Base-by-base conservation (phyloP, 1,140 invertebrate species). In the Panagrolaimus sp. region DNA sequence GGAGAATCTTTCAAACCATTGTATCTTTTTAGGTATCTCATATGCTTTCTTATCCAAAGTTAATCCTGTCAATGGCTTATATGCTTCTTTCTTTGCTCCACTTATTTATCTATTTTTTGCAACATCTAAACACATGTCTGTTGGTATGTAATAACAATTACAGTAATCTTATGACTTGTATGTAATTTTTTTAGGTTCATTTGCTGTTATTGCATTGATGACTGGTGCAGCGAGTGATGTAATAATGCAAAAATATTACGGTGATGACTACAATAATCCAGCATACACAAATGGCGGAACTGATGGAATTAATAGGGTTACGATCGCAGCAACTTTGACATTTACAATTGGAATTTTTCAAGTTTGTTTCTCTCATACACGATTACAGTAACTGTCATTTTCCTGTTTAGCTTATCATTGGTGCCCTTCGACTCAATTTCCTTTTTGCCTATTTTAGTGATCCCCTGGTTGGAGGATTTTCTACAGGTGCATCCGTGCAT, bases 391-490 rank as follows among this genome's bases (percentile, higher is more conserved):
- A 38, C 32, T 4, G 7, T 38, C 2, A 4, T 4, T 38, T 38
- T 38, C 2, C 7, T 7, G 2, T 21, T 21, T 26, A 21, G 1
- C 79, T 93, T 2, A 71, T 87, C 8, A 91, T 95, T 90, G 91
- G 90, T 74, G 79, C 91, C 48, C 86, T 93, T 15, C 87, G 90
- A 32, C 85, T 96, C 65, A 93, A 93, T 5, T 89, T 90, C 32
- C 86, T 95, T 68, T 90, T 90, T 14, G 88, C 90, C 0, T 87
- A 95, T 44, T 86, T 96, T 10, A 92, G 91, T 0, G 92, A 95
- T 79, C 90, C 91, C 0, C 86, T 96, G 70, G 90, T 96, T 0
- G 92, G 89, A 74, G 92, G 91, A 0, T 94, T 95, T 81, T 95
- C 92, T 0, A 93, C 92, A 0, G 92, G 90, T 0, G 91, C 92